Percentiles rank a stretch among this genome's conserved stretches.
phyloP scores from a whole-genome alignment of 1,140 invertebrate genomes.

The Magallana gigas region DNA sequence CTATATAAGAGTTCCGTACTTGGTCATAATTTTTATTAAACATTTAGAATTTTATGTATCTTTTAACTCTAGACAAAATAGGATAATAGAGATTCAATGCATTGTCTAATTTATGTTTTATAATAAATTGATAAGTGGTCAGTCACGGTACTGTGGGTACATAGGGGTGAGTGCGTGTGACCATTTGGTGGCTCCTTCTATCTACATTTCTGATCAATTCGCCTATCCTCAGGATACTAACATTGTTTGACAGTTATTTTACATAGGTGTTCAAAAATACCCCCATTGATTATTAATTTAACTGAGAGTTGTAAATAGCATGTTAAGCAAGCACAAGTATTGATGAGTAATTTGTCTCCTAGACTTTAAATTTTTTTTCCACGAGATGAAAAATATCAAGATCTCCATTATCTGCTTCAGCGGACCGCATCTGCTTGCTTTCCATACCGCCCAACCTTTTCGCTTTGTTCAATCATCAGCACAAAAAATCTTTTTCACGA shows the following conservation, averaged over 20 bases:
- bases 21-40: no score
- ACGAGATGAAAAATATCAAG: neutral
- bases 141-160: no score
- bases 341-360: constrained; percentile 23
- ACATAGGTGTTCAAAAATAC: constrained; percentile 23
- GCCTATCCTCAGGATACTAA: constrained; percentile 7
- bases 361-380: constrained; percentile 8
- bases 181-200: neutral
- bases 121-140: no score
- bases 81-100: no score
- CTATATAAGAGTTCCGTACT: no score
- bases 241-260: neutral
- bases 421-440: neutral
- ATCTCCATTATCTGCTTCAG: constrained; percentile 10
- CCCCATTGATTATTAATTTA: constrained; percentile 1
- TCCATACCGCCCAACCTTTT: constrained; percentile 12
- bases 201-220: neutral
- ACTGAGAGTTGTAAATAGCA: constrained; percentile 3
- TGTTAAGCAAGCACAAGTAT: constrained; percentile 16
- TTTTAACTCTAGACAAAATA: no score
- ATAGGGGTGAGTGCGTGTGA: neutral
- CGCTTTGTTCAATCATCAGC: constrained; percentile 2
- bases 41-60: no score
- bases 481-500: neutral
- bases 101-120: no score